These are phyloP conservation scores for Columbina picui DNA, from an alignment of 2,113 vertebrate species.

Conservation along the genomic window DNA sequence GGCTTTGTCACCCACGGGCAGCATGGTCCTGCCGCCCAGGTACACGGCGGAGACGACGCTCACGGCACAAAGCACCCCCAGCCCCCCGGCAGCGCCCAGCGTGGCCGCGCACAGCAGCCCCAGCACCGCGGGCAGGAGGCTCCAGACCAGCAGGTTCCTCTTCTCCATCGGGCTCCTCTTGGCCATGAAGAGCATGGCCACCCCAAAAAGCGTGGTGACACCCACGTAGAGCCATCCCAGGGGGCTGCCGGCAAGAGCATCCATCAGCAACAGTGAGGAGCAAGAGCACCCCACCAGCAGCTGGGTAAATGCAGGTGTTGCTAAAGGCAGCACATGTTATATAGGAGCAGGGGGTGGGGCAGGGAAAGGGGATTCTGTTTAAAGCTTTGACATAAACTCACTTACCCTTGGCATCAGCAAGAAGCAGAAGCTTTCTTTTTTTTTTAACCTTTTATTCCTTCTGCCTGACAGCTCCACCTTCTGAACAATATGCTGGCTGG, in stretches of 20 bases:
- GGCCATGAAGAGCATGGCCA: background rate
- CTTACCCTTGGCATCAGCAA: background rate
- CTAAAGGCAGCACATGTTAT: constrained; percentile 29
- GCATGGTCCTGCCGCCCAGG: background rate
- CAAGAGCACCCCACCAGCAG: background rate
- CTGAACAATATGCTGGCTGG: constrained; percentile 45
- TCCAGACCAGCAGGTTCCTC: background rate
- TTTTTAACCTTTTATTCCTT: constrained; percentile 11
- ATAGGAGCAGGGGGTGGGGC: constrained; percentile 69
- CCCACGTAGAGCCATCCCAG: constrained; percentile 19
- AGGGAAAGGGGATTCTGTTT: background rate
- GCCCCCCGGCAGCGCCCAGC: constrained; percentile 39
- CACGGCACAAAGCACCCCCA: background rate
- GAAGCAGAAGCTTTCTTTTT: constrained; percentile 39
- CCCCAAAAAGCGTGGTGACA: background rate
- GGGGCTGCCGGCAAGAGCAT: background rate
- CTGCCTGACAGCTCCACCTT: constrained; percentile 60
- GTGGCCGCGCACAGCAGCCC: background rate
- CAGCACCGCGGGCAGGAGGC: constrained; percentile 17
- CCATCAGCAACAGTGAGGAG: constrained; percentile 4
- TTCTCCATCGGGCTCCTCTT: background rate
- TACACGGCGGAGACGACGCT: background rate
- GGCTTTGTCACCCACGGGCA: constrained; percentile 67
- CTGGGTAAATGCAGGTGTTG: constrained; percentile 15
- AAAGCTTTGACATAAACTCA: constrained; percentile 50